Percentiles rank a stretch among this genome's conserved stretches.
Conservation (phyloP, 2,113 vertebrate species). For the Saguinus midas region DNA sequence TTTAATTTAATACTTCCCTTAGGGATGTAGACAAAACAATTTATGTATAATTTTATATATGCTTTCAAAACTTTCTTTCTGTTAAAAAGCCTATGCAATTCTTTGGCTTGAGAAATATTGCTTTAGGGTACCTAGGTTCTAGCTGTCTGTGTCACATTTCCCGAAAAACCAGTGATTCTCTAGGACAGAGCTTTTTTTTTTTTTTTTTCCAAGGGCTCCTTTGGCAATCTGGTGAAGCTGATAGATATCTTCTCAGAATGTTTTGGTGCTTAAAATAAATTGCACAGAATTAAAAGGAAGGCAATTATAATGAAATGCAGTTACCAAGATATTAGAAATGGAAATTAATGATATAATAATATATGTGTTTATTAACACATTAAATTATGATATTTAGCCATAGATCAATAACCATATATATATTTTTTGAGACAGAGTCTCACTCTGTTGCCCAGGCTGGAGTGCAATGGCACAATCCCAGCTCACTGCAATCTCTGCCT, state of each 20-base stretch:
- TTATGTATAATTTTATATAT: background rate
- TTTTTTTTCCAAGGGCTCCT: background rate
- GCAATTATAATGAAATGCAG: background rate
- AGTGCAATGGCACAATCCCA: too few species aligned
- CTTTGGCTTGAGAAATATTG: background rate
- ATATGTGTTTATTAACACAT: background rate
- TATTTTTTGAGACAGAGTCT: too few species aligned
- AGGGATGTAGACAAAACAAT: background rate
- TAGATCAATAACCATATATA: background rate
- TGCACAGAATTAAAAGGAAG: background rate
- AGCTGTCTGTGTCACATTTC: background rate
- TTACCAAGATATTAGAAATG: background rate
- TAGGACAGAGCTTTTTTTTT: background rate
- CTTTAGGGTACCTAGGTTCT: background rate
- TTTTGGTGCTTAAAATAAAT: constrained; percentile 6
- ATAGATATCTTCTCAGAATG: background rate
- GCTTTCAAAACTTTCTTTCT: background rate
- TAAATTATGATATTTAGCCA: background rate
- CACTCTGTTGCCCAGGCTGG: too few species aligned
- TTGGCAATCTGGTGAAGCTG: background rate
- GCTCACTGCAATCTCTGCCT: too few species aligned
- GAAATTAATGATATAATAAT: background rate
- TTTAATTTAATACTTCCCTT: background rate
- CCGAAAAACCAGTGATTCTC: background rate
- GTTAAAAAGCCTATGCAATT: background rate